Percentiles rank a stretch among this genome's conserved stretches.
These are phyloP conservation scores for Gambelia wislizenii DNA, from an alignment of 2,797 vertebrate species.

Conservation along the genomic window DNA sequence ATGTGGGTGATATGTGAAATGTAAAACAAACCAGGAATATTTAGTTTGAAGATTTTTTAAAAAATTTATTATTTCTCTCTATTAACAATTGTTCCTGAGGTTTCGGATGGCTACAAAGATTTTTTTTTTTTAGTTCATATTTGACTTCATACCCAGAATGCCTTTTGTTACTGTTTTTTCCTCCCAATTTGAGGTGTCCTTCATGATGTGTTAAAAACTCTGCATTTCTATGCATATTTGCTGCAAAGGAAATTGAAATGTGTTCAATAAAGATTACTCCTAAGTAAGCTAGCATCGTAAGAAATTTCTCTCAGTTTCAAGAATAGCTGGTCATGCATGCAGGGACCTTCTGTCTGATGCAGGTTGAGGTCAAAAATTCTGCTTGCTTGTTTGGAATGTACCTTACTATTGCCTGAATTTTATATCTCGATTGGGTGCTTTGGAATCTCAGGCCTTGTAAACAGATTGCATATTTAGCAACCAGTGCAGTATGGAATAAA, in stretches of 20 bases:
- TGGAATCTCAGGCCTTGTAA: not conserved
- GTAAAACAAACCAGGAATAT: conserved; percentile 75
- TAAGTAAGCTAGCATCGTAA: too few relatives aligned
- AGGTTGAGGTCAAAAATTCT: not conserved
- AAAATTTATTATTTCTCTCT: conserved; percentile 34
- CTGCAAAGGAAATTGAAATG: not conserved
- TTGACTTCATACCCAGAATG: conserved; percentile 44
- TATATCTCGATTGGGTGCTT: not conserved
- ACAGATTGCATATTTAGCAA: not conserved
- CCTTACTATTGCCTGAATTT: not conserved
- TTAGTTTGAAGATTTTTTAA: conserved; percentile 67
- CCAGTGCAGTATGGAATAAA: too few relatives aligned
- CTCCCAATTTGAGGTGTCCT: conserved; percentile 17
- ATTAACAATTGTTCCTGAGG: conserved; percentile 71
- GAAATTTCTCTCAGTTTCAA: not conserved
- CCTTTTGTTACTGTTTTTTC: conserved; percentile 60
- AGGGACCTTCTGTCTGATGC: not conserved
- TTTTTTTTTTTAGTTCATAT: conserved; percentile 69
- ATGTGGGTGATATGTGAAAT: conserved; percentile 71
- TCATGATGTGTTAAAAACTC: not conserved
- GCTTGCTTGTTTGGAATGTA: not conserved
- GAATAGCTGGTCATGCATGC: not conserved
- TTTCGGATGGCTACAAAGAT: conserved; percentile 53
- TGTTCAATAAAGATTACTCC: not conserved
- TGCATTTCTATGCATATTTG: not conserved